Evolutionary conservation across 37 sponge, comb jelly and placozoan species (phyloP), one percentile per base, ranked within the genome.

Genomic region (Oscarella lobularis): DNA sequence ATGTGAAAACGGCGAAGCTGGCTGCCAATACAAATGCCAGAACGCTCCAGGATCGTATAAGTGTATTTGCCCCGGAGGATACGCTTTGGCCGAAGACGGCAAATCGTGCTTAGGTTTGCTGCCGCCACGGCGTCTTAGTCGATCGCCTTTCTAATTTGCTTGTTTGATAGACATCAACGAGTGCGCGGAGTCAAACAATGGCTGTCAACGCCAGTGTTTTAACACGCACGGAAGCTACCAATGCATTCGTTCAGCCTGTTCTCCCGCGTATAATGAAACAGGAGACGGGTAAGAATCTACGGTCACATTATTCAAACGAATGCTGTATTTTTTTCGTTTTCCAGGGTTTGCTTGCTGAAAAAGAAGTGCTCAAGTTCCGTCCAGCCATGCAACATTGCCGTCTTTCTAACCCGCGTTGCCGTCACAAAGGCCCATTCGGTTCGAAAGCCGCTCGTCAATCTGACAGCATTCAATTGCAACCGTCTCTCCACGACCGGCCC

Each of bases 401-500:
- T 48, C 60, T 9, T 48, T 20, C 20, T 48, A 48, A 48, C 14
- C 9, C 38, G 89, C 89, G 95, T 84, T 87, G 1, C 86, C 92
- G 2, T 91, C 91, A 77, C 90, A 95, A 66, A 89, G 90, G 3
- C 89, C 92, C 31, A 92, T 95, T 5, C 77, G 96, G n/a, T n/a
- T n/a, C n/a, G n/a, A n/a, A n/a, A n/a, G n/a, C n/a, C n/a, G n/a
- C n/a, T n/a, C n/a, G n/a, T n/a, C n/a, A n/a, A n/a, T n/a, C n/a
- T n/a, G n/a, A n/a, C n/a, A n/a, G n/a, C n/a, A n/a, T n/a, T n/a
- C n/a, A n/a, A n/a, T n/a, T n/a, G n/a, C n/a, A n/a, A n/a, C n/a
- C n/a, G n/a, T n/a, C n/a, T n/a, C n/a, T n/a, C n/a, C n/a, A n/a
- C n/a, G n/a, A n/a, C n/a, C n/a, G n/a, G n/a, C n/a, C n/a, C n/a